Evolutionary conservation across 2,113 vertebrate species (phyloP), one percentile per base, ranked within the genome.

Genomic region (Chaenocephalus aceratus): DNA sequence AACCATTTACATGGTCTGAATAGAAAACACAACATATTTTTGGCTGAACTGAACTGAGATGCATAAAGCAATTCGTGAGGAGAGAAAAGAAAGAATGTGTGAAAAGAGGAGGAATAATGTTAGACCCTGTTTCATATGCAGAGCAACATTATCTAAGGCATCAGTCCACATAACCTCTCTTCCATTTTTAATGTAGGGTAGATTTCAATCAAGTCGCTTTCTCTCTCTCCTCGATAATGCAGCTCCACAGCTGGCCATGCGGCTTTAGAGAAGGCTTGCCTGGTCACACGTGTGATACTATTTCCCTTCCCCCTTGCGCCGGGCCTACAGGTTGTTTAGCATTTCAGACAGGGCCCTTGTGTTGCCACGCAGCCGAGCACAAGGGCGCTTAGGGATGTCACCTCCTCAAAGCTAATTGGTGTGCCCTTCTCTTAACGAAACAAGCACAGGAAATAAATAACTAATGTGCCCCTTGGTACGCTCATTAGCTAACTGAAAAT

Each of bases 391-490:
- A 59, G 86, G 85, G 92, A 91, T 89, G 89, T 91, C 91, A 88
- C 83, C 91, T 91, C 81, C 92, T 91, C 89, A 84, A 77, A 91
- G 92, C 91, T 94, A 93, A 93, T 94, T 94, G 91, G 89, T 81
- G 77, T 93, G 90, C 92, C 92, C 93, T 94, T 94, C 92, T 89
- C 91, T 89, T 91, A 91, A 93, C 82, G 82, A 91, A 94, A 94
- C 89, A 90, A 91, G 89, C 80, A 26, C 83, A 84, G 85, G 87
- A 93, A 91, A 93, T 93, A 92, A 91, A 93, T 91, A 93, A 91
- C 89, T 91, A 89, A 94, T 91, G 86, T 88, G 89, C 82, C 89
- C 88, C 91, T 91, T 86, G 90, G 92, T 91, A 85, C 26, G 72
- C 92, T 94, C 92, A 92, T 94, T 94, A 93, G 88, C 86, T 80